phyloP scores from a whole-genome alignment of 2,113 vertebrate species.

The Aleadryas rufinucha region DNA sequence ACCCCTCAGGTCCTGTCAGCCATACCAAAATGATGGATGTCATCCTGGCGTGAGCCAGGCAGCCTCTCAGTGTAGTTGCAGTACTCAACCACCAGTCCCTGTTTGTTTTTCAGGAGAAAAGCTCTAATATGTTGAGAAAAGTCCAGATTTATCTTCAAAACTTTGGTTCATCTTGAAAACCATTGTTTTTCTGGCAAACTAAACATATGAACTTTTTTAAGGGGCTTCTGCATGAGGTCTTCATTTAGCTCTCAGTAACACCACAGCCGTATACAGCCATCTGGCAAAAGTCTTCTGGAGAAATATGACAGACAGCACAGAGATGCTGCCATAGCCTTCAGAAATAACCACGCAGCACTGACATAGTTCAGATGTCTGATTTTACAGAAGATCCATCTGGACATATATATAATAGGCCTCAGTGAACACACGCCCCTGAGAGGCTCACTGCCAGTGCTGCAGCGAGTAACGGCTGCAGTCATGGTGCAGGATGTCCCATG shows the following conservation, averaged over 20 bases:
- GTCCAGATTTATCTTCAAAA: background rate
- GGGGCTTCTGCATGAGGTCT: background rate
- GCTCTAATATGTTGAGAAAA: background rate
- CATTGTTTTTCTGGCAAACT: background rate
- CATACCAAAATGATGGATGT: background rate
- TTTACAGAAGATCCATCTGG: background rate
- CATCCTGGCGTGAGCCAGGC: background rate
- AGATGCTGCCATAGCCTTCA: background rate
- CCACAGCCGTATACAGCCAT: background rate
- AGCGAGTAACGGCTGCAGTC: rapidly evolving
- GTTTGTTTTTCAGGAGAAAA: background rate
- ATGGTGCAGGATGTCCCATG: rapidly evolving
- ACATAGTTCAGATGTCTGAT: background rate
- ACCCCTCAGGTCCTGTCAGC: background rate
- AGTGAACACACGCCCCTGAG: background rate
- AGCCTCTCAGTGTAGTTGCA: background rate
- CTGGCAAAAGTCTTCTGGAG: background rate
- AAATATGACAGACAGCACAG: background rate
- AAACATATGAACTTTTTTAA: background rate
- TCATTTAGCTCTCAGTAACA: background rate
- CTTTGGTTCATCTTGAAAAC: background rate
- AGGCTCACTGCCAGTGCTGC: background rate
- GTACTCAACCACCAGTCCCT: background rate
- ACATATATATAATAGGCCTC: background rate
- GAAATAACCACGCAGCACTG: background rate